phyloP scores from a whole-genome alignment of 2,888 invertebrate genomes.

The Helicoverpa assulta region DNA sequence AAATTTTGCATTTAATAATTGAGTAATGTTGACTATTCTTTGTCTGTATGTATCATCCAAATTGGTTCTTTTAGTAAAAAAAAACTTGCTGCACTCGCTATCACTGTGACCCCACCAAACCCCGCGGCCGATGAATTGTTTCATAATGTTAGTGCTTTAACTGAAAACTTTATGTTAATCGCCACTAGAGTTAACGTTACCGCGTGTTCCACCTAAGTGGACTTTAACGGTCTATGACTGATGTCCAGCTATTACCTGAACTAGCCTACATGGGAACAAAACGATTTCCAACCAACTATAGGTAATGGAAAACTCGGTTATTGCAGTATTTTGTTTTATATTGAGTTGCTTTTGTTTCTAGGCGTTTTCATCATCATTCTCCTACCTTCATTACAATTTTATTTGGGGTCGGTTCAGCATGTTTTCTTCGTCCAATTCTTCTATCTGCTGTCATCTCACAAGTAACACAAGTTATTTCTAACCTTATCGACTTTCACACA shows the following conservation, averaged over 20 bases:
- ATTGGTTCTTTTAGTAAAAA: too few species aligned
- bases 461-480: too few species aligned
- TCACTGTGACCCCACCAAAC: constrained; percentile 20
- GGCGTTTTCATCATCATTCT: neutral
- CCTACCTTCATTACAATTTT: too few species aligned
- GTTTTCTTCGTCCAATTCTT: too few species aligned
- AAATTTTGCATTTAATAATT: too few species aligned
- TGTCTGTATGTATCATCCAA: too few species aligned
- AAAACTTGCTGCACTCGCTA: neutral
- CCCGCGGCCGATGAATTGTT: constrained; percentile 65
- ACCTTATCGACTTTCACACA: too few species aligned
- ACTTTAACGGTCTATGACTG: constrained; percentile 61
- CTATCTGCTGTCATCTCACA: too few species aligned
- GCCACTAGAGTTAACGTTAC: constrained; percentile 58
- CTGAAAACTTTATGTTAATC: constrained; percentile 70
- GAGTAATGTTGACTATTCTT: too few species aligned
- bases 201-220: constrained; percentile 59
- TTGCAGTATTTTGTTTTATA: neutral
- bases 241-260: constrained; percentile 39
- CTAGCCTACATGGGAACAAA: constrained; percentile 34
- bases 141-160: constrained; percentile 67
- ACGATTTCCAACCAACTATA: constrained; percentile 3
- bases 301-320: neutral
- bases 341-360: neutral
- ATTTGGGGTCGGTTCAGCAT: too few species aligned